Evolutionary conservation across 2,888 invertebrate genomes (phyloP).

Genomic region (Octonoba sinensis): DNA sequence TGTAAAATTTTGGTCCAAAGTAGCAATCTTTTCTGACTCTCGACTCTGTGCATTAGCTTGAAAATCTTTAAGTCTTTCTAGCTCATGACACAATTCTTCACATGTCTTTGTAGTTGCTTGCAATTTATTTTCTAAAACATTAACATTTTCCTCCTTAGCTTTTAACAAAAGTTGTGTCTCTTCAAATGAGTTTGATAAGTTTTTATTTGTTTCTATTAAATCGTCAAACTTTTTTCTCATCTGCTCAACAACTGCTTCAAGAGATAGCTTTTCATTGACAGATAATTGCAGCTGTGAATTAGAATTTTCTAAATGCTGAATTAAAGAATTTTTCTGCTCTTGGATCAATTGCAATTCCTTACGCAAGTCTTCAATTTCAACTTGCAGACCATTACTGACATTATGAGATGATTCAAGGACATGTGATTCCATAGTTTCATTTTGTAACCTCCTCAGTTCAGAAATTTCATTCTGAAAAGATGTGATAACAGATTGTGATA

Average conservation of each 20-base stretch:
- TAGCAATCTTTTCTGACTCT: background rate
- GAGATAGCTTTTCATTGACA: conserved; percentile 1
- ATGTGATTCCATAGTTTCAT: conserved; percentile 15
- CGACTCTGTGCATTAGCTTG: too few species aligned
- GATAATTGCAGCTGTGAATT: conserved; percentile 15
- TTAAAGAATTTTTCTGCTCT: conserved; percentile 33
- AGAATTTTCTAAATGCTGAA: conserved; percentile 31
- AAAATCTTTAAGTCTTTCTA: conserved; percentile 9
- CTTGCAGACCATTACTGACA: conserved; percentile 29
- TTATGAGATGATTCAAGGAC: conserved; percentile 34
- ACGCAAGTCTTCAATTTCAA: conserved; percentile 18
- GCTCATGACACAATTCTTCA: conserved; percentile 22
- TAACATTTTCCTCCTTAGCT: conserved; percentile 3
- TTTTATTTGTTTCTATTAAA: conserved; percentile 17
- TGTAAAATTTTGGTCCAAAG: too few species aligned
- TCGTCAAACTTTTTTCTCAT: conserved; percentile 29
- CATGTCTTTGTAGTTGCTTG: background rate
- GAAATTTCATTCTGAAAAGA: conserved; percentile 19
- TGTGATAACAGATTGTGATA: conserved; percentile 9
- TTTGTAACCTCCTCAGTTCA: conserved; percentile 10
- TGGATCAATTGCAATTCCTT: conserved; percentile 9
- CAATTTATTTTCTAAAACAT: background rate
- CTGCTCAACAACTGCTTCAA: conserved; percentile 17
- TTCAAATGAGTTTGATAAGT: conserved; percentile 25
- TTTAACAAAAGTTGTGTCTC: conserved; percentile 8